Conservation (phyloP, 2,888 invertebrate species). For the Ypsolopha scabrella region DNA sequence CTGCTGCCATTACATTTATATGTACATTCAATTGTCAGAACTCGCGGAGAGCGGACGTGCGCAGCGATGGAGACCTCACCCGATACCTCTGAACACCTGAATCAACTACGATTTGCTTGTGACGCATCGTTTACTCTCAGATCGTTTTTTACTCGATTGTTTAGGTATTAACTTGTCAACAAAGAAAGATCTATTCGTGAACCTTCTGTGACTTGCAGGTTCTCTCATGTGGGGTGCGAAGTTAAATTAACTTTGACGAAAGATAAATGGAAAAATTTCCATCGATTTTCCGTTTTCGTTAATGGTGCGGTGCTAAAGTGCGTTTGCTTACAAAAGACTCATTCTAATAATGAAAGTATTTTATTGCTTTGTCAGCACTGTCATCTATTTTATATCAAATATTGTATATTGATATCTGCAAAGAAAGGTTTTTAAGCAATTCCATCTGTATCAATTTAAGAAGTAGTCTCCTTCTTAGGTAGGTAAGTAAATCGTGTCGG, state of each 20-base stretch:
- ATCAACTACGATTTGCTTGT: conserved; percentile 8
- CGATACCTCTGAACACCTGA: conserved; percentile 14
- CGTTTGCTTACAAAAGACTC: neutral
- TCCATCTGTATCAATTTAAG: no score
- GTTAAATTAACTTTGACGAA: conserved; percentile 44
- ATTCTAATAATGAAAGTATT: neutral
- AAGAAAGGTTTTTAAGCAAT: no score
- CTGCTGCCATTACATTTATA: conserved; percentile 30
- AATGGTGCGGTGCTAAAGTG: conserved; percentile 43
- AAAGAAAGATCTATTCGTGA: conserved; percentile 30
- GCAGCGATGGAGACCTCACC: conserved; percentile 13
- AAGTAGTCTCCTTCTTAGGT: no score
- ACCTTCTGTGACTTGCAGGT: conserved; percentile 35
- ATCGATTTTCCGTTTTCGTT: conserved; percentile 52
- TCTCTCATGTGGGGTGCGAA: conserved; percentile 28
- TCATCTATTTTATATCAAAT: no score
- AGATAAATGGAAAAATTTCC: conserved; percentile 51
- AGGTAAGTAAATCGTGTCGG: no score
- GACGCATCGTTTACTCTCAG: conserved; percentile 2
- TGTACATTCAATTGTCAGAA: conserved; percentile 51
- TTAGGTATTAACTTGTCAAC: conserved; percentile 44
- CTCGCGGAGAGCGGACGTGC: conserved; percentile 24
- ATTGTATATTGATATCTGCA: no score
- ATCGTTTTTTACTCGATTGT: conserved; percentile 17
- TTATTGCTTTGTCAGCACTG: neutral